These are phyloP conservation scores for Leptopilina syphax DNA, from an alignment of 2,888 invertebrate genomes.

Conservation along the genomic window DNA sequence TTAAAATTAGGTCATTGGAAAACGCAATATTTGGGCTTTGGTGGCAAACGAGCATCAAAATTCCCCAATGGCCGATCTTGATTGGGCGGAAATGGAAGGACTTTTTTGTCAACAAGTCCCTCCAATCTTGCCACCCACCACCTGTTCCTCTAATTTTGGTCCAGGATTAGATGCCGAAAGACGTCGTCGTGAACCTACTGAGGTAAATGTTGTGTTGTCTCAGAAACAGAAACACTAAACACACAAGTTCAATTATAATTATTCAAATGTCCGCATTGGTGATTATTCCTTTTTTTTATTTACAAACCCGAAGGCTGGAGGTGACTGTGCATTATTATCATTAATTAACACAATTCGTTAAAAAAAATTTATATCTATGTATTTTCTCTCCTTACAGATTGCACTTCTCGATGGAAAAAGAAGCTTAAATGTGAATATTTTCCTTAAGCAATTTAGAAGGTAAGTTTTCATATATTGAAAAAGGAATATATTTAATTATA, in stretches of 20 bases:
- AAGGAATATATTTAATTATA: not conserved
- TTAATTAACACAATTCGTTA: too few species aligned
- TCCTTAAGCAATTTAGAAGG: conserved; percentile 96
- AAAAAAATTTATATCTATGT: too few species aligned
- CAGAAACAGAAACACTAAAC: too few species aligned
- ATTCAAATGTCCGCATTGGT: too few species aligned
- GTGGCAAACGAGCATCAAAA: conserved; percentile 91
- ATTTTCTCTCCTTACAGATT: conserved; percentile 79
- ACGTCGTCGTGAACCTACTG: conserved; percentile 88
- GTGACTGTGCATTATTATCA: too few species aligned
- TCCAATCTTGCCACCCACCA: conserved; percentile 74
- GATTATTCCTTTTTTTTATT: too few species aligned
- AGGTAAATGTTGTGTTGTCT: conserved; percentile 76
- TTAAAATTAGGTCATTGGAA: conserved; percentile 85
- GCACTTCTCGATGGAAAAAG: conserved; percentile 94
- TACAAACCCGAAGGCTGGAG: too few species aligned
- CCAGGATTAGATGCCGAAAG: conserved; percentile 78
- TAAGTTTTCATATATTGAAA: conserved; percentile 70
- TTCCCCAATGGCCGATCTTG: conserved; percentile 89
- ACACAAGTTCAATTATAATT: too few species aligned
- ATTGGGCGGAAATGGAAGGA: conserved; percentile 96
- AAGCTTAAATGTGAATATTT: conserved; percentile 98
- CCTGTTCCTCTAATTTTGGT: conserved; percentile 79
- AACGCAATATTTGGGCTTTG: conserved; percentile 95
- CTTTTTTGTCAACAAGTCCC: conserved; percentile 93